A percentile compares a stretch with the other conserved stretches of the same genome.
Conservation (phyloP, 2,113 vertebrate species). For the Halcyon malimbica region DNA sequence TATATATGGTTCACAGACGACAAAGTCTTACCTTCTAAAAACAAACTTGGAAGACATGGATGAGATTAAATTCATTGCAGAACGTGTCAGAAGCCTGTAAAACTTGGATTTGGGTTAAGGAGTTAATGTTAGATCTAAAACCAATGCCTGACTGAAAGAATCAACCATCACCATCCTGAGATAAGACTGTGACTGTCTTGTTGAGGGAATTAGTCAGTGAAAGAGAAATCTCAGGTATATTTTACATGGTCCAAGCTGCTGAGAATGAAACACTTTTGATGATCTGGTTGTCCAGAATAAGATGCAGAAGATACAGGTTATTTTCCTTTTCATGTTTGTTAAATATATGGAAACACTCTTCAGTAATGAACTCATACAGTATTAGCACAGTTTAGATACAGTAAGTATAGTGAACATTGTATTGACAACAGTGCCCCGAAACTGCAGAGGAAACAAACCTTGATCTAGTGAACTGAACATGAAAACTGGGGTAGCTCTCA, state of each 20-base stretch:
- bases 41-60: neutral
- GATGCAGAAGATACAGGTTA: neutral
- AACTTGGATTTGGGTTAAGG: neutral
- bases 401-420: rapidly evolving
- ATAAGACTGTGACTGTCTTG: neutral
- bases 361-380: neutral
- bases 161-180: neutral
- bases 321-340: neutral
- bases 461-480: neutral
- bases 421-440: neutral
- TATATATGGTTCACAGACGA: neutral
- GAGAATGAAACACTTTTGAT: neutral
- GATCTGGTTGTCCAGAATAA: neutral
- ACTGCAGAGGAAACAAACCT: neutral
- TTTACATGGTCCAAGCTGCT: neutral
- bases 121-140: neutral
- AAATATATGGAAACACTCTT: neutral
- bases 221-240: neutral
- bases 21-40: neutral
- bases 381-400: neutral
- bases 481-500: neutral
- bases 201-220: neutral
- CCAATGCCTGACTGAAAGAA: neutral
- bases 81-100: neutral
- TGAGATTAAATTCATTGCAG: neutral